Conservation (phyloP, 2,888 invertebrate species). For the Hyppa rectilinea region DNA sequence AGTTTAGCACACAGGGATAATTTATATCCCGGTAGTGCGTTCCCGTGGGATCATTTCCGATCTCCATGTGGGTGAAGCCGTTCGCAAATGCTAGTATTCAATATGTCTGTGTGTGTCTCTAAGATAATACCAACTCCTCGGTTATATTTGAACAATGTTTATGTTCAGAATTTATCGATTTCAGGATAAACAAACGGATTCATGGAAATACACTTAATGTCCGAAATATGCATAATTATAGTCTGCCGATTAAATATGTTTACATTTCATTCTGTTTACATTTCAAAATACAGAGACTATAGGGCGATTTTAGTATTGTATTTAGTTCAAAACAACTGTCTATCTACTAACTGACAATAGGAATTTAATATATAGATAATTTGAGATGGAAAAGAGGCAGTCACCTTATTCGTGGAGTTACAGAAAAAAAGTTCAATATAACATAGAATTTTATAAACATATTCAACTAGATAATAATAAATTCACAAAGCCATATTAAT, state of each 20-base stretch:
- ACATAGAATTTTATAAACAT: not conserved
- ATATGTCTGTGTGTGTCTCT: not conserved
- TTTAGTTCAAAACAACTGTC: not conserved
- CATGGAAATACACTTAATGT: constrained; percentile 24
- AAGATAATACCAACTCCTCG: constrained; percentile 4
- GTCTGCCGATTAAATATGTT: constrained; percentile 28
- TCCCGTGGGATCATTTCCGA: too few relatives aligned
- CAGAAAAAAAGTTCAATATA: not conserved
- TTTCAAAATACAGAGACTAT: constrained; percentile 1
- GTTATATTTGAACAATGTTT: constrained; percentile 23
- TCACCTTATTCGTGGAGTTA: not conserved
- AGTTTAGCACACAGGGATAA: too few relatives aligned
- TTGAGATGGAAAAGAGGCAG: not conserved
- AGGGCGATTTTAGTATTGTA: not conserved
- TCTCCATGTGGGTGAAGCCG: too few relatives aligned
- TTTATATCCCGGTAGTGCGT: too few relatives aligned
- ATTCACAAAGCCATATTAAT: not conserved
- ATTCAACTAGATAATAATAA: not conserved
- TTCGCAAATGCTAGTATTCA: too few relatives aligned
- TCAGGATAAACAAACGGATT: constrained; percentile 39
- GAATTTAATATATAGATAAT: not conserved
- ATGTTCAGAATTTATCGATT: constrained; percentile 30
- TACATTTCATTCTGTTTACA: constrained; percentile 5
- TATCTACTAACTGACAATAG: too few relatives aligned
- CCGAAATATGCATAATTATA: constrained; percentile 14